phyloP scores from a whole-genome alignment of 2,888 invertebrate species.

The Exocentrus adspersus region DNA sequence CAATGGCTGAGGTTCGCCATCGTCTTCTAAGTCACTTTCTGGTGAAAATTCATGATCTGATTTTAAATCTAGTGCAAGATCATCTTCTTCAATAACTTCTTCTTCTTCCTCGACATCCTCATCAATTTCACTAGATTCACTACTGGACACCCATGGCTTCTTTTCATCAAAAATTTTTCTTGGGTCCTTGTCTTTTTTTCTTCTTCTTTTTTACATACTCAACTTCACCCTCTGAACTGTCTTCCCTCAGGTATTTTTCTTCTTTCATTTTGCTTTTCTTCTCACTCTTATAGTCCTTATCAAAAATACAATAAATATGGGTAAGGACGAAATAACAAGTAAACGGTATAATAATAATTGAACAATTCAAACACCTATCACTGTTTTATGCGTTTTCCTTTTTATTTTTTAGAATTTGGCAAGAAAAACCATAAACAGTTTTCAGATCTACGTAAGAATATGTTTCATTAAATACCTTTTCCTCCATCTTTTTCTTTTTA shows the following conservation, averaged over 20 bases:
- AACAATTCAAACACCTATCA: too few relatives aligned
- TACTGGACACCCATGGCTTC: slow-evolving; percentile 71
- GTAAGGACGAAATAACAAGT: too few relatives aligned
- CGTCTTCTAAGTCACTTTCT: slow-evolving; percentile 79
- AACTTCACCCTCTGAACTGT: slow-evolving; percentile 43
- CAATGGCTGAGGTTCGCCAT: slow-evolving; percentile 77
- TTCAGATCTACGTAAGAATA: too few relatives aligned
- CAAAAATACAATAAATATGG: too few relatives aligned
- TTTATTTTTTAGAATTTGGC: too few relatives aligned
- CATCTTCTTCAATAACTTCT: slow-evolving; percentile 57
- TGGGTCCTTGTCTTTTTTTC: slow-evolving; percentile 58
- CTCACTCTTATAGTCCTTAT: slow-evolving; percentile 54
- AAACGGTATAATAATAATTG: too few relatives aligned
- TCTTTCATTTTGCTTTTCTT: slow-evolving; percentile 52
- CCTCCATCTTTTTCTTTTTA: slow-evolving; percentile 34
- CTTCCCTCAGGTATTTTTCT: slow-evolving; percentile 19
- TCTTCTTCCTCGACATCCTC: slow-evolving; percentile 58
- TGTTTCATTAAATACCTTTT: too few relatives aligned
- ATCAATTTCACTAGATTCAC: slow-evolving; percentile 65
- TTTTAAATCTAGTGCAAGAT: slow-evolving; percentile 45
- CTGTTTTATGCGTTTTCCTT: too few relatives aligned
- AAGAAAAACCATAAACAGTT: too few relatives aligned
- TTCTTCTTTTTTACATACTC: slow-evolving; percentile 61
- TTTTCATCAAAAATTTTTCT: slow-evolving; percentile 63
- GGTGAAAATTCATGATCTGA: slow-evolving; percentile 95